Base-by-base conservation (phyloP, 2,797 vertebrate species). In the Scleropages formosus region DNA sequence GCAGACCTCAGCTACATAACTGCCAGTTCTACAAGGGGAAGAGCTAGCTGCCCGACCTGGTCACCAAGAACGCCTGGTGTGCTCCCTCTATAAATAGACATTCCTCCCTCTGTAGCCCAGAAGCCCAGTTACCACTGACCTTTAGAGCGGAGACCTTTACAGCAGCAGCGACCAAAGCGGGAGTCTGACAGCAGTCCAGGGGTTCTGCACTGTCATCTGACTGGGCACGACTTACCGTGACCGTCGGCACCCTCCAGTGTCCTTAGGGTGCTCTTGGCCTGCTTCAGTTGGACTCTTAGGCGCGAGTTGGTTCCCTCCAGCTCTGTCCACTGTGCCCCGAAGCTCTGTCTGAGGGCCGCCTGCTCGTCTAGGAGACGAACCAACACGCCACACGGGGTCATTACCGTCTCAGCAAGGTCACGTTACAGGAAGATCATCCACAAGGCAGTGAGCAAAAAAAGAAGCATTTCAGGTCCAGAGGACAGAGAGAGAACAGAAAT, bases 211-310 rank as follows among this genome's bases (percentile, higher is more conserved):
- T n/a, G 16, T 39, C 56, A 59, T 8, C 56, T 15, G n/a, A 18
- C 6, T 68, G 4, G 7, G 64, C 9, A 46, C 64, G 24, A 51
- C 59, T 79, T 89, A 96, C 95, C 94, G 1, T 91, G 93, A 78
- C 89, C 86, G 31, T 94, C 93, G 1, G 88, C 89, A 70, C 89
- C 90, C 79, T 93, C 85, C 82, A 94, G 82, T 44, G 87, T 84
- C 81, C 88, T 92, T 49, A 95, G 78, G 8, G 87, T 86, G 63
- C 81, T 83, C 80, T 86, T 92, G 77, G 91, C 90, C 84, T 91
- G 89, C 22, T 94, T 89, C 60, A 96, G 83, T 47, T 92, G 92
- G 80, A 87, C 82, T 88, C 89, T 93, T 66, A 95, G 88, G 53
- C 89, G 89, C 78, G 85, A 85, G 80, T 89, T 91, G 77, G 83